These are phyloP conservation scores for Clarias gariepinus DNA, from an alignment of 2,113 vertebrate genomes.

Conservation along the genomic window DNA sequence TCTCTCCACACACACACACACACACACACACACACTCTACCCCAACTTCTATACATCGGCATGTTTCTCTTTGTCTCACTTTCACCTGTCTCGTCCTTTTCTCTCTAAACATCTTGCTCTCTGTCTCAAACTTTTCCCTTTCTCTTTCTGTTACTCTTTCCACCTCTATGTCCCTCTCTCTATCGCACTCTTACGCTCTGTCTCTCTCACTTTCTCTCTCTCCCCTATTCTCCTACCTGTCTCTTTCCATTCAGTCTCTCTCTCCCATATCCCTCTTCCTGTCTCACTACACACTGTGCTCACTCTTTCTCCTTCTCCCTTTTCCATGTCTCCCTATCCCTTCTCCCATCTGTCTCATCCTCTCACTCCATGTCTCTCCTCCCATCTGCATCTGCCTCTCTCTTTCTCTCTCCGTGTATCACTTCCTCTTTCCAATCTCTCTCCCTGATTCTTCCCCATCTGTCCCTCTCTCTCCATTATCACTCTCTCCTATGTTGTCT, in stretches of 20 bases:
- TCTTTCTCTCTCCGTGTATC: neutral
- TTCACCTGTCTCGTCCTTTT: neutral
- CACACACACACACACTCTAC: too few relatives aligned
- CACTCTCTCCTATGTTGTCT: neutral
- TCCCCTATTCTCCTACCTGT: too few relatives aligned
- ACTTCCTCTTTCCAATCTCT: neutral
- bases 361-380: neutral
- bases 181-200: neutral
- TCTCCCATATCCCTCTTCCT: neutral
- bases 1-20: slow-evolving; percentile 38
- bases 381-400: neutral
- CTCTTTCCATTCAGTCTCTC: neutral
- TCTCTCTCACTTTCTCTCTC: neutral
- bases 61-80: too few relatives aligned
- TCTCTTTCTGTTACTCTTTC: neutral
- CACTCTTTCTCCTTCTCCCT: neutral
- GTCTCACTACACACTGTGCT: neutral
- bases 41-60: too few relatives aligned
- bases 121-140: neutral
- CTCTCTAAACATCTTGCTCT: neutral
- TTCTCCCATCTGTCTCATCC: slow-evolving; percentile 38
- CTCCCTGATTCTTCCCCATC: neutral
- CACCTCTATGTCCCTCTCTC: neutral
- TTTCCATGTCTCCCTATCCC: neutral
- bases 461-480: neutral